Evolutionary conservation across 2,113 vertebrate species (phyloP), one percentile per base, ranked within the genome.

Genomic region (Lamprotornis superbus): DNA sequence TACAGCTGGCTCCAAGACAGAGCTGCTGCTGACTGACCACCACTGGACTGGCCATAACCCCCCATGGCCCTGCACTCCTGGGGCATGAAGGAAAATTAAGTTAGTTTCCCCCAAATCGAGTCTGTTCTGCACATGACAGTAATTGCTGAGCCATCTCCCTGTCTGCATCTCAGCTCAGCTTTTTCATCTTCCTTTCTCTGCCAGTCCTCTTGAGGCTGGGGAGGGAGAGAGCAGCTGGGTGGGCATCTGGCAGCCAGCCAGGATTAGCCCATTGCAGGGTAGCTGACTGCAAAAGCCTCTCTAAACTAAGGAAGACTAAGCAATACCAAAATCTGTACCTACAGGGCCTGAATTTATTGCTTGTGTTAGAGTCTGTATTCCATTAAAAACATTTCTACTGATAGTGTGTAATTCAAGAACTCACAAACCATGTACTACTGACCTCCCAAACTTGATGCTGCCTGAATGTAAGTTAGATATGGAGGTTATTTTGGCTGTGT

Each of bases 401-500:
- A 57, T 44, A 73, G 82, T 2, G 4, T 47, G 42, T 22, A 91
- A 69, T 8, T 22, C 37, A 78, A 87, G 53, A 68, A 69, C 65
- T 69, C 75, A 28, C 60, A 81, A 84, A 65, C 27, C 42, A 20
- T 15, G 37, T 15, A 40, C 21, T 25, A 9, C 42, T 59, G 83
- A 80, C 37, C 14, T 75, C 55, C 64, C 60, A 53, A 37, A 65
- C 57, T 35, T 20, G 67, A 64, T 47, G 42, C 61, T 61, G 46
- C 59, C 40, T 64, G 27, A 56, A 49, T 0, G 0, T 35, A 37
- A 50, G 10, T 61, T 60, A 69, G 40, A 53, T 6, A 28, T 3
- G 6, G 31, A 46, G 1, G 4, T 35, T 57, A 30, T 28, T 81
- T 83, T 0, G 0, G 52, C 46, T 67, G 30, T 31, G 18, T 5